A percentile compares a stretch with the other conserved stretches of the same genome.
phyloP scores from a whole-genome alignment of 2,113 vertebrate species.

The Sorex araneus region DNA sequence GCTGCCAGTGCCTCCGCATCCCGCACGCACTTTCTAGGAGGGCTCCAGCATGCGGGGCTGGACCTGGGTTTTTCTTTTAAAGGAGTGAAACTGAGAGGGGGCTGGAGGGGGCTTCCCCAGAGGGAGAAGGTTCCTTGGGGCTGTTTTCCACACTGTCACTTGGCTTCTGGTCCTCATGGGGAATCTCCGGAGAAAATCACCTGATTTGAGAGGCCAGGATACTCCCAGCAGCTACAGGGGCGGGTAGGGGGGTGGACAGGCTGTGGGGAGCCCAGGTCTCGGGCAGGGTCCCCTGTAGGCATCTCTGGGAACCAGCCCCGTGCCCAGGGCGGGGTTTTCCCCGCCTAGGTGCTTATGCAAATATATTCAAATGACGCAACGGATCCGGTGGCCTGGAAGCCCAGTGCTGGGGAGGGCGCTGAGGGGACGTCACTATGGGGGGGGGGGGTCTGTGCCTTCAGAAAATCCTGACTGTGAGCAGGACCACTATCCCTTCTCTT shows the following conservation, averaged over 20 bases:
- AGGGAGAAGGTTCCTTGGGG: neutral
- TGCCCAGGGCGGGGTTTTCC: constrained; percentile 63
- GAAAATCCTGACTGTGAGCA: neutral
- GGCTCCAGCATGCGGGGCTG: neutral
- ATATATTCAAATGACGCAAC: constrained; percentile 54
- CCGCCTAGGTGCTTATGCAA: constrained; percentile 41
- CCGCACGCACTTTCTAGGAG: neutral
- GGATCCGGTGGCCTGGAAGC: neutral
- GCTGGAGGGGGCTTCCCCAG: constrained; percentile 70
- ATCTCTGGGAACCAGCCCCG: neutral
- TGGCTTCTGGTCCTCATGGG: constrained; percentile 54
- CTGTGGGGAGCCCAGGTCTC: neutral
- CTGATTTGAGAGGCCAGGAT: constrained; percentile 67
- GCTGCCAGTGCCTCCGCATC: neutral
- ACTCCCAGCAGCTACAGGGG: constrained; percentile 45
- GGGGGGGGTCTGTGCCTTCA: neutral
- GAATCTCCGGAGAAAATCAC: constrained; percentile 80
- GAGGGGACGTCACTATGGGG: neutral
- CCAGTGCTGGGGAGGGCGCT: too few species aligned
- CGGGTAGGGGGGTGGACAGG: neutral
- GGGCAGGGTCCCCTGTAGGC: neutral
- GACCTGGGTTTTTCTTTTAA: constrained; percentile 20
- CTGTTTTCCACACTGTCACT: constrained; percentile 79
- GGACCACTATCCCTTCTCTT: neutral
- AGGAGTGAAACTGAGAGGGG: neutral